Evolutionary conservation across 2,797 vertebrate species (phyloP).

Genomic region (Mormyrus hasselquistii): DNA sequence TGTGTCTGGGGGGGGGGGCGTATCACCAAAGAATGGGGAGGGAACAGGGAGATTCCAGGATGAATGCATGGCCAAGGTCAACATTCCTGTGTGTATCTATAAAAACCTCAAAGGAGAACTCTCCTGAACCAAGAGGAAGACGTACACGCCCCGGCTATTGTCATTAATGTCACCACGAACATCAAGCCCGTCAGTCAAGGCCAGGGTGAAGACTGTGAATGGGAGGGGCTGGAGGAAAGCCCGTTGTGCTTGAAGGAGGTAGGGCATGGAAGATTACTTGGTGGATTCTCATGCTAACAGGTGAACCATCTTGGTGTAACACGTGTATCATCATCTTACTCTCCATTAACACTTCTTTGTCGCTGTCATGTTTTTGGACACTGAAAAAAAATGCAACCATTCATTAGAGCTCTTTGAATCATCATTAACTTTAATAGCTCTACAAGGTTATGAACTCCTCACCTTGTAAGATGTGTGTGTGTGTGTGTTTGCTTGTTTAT

Average conservation of each 20-base stretch:
- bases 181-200: conserved; percentile 43
- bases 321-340: neutral
- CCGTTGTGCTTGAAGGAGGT: conserved; percentile 37
- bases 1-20: neutral
- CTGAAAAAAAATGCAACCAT: neutral
- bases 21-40: neutral
- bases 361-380: neutral
- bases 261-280: neutral
- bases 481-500: neutral
- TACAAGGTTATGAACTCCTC: neutral
- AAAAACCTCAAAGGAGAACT: conserved; percentile 27
- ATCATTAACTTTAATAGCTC: neutral
- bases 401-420: neutral
- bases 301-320: neutral
- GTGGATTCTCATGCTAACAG: neutral
- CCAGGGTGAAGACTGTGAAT: conserved; percentile 20
- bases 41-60: neutral
- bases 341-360: neutral
- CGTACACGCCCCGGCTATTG: conserved; percentile 47
- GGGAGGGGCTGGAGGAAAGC: conserved; percentile 25
- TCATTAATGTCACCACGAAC: conserved; percentile 56
- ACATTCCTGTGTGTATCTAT: neutral
- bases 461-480: neutral
- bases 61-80: neutral
- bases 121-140: conserved; percentile 41